phyloP scores from a whole-genome alignment of 2,888 invertebrate species.

The Oxyscelio sp. region DNA sequence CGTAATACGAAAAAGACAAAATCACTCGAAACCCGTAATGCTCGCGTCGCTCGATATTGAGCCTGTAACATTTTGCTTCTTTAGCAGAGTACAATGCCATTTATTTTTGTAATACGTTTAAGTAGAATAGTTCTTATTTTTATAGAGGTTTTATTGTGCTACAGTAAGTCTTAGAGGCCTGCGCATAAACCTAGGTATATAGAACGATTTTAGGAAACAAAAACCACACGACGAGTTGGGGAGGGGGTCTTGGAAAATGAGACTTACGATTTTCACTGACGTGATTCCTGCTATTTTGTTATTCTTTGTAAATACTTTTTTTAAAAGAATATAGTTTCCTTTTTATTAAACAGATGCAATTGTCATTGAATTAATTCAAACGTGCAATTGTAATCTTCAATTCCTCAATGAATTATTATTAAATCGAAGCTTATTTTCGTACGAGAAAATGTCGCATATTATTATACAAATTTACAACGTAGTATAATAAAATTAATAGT shows the following conservation, averaged over 20 bases:
- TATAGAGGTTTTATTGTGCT: slow-evolving; percentile 82
- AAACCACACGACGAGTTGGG: slow-evolving; percentile 34
- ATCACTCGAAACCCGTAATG: slow-evolving; percentile 78
- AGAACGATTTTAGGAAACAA: slow-evolving; percentile 52
- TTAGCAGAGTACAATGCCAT: slow-evolving; percentile 88
- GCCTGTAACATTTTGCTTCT: slow-evolving; percentile 88
- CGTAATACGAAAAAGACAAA: slow-evolving; percentile 46
- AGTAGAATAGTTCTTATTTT: slow-evolving; percentile 85
- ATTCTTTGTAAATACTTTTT: slow-evolving; percentile 58
- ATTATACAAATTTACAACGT: slow-evolving; percentile 26
- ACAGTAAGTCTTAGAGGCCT: slow-evolving; percentile 88
- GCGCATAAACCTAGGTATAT: slow-evolving; percentile 81
- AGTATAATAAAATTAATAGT: slow-evolving; percentile 19
- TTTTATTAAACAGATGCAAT: slow-evolving; percentile 35
- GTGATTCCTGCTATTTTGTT: slow-evolving; percentile 32
- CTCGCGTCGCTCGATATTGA: slow-evolving; percentile 87
- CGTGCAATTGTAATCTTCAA: slow-evolving; percentile 13
- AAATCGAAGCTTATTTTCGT: slow-evolving; percentile 38
- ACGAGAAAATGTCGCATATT: neutral
- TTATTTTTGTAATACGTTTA: slow-evolving; percentile 88
- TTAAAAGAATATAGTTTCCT: neutral
- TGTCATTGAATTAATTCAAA: slow-evolving; percentile 28
- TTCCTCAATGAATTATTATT: slow-evolving; percentile 13
- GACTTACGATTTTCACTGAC: slow-evolving; percentile 44
- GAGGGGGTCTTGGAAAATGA: slow-evolving; percentile 52